Conservation (phyloP, 2,113 vertebrate genomes). For the Sardina pilchardus region DNA sequence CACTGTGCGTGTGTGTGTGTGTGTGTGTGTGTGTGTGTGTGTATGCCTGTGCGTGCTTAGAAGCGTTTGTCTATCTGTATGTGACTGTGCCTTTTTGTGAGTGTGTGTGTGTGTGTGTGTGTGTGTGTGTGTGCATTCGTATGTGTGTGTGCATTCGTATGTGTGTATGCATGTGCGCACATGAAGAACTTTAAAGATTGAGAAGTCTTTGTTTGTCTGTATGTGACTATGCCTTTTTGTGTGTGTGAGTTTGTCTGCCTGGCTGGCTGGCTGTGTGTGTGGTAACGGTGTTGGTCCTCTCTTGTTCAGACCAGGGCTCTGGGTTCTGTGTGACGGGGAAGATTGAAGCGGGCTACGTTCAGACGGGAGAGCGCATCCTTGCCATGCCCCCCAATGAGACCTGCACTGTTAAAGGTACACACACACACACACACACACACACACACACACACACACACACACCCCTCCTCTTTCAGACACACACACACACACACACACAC, state of each 20-base stretch:
- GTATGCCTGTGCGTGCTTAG: not conserved
- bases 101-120: not conserved
- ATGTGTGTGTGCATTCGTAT: not conserved
- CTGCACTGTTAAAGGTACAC: constrained; percentile 92
- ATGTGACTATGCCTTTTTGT: not conserved
- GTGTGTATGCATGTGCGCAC: not conserved
- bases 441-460: not conserved
- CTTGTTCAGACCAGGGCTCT: constrained; percentile 89
- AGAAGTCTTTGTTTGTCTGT: not conserved
- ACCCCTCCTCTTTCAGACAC: too few species aligned
- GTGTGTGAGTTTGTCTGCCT: not conserved
- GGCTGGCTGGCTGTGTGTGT: not conserved
- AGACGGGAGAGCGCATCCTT: constrained; percentile 86
- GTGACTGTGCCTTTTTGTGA: not conserved
- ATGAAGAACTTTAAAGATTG: too few species aligned
- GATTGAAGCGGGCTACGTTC: constrained; percentile 94
- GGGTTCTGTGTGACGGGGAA: constrained; percentile 98
- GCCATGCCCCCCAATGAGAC: constrained; percentile 97
- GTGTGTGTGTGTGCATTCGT: not conserved
- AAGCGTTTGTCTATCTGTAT: not conserved
- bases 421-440: not conserved
- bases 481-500: not conserved
- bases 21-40: not conserved
- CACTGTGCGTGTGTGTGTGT: not conserved
- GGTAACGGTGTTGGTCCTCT: constrained; percentile 26